Evolutionary conservation across 37 sponge, comb jelly and placozoan species (phyloP).

Genomic region (Geodia barretti): DNA sequence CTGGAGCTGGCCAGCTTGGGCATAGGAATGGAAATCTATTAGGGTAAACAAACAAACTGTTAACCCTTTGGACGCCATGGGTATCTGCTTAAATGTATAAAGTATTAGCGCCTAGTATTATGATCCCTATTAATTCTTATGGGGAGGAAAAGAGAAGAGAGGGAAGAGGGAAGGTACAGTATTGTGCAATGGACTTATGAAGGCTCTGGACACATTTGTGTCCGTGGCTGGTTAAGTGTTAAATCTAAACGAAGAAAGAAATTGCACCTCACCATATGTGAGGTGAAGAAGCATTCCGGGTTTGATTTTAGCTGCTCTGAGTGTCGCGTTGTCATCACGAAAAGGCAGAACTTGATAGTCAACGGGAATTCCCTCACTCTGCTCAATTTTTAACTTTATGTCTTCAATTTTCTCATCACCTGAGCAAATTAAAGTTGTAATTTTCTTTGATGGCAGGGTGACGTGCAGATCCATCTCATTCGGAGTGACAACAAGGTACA

Average conservation of each 20-base stretch:
- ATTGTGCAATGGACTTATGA: no score
- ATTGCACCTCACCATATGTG: background rate
- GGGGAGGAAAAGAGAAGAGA: no score
- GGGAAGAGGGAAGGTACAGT: no score
- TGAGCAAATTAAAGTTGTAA: background rate
- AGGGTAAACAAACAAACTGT: no score
- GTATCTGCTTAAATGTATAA: background rate
- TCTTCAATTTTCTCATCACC: background rate
- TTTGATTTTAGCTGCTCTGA: background rate
- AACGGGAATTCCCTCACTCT: background rate
- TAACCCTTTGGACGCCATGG: no score
- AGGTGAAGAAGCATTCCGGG: background rate
- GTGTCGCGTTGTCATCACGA: background rate
- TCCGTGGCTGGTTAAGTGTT: background rate
- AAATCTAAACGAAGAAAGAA: no score
- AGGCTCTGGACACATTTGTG: no score
- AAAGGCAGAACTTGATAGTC: background rate
- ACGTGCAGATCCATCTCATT: background rate
- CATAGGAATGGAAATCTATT: no score
- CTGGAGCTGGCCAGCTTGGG: no score
- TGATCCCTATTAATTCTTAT: background rate
- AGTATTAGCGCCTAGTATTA: background rate
- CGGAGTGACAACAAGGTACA: background rate
- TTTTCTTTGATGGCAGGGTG: background rate
- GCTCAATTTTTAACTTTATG: background rate